Conservation (phyloP, 2,113 vertebrate genomes). For the Epinephelus fuscoguttatus region DNA sequence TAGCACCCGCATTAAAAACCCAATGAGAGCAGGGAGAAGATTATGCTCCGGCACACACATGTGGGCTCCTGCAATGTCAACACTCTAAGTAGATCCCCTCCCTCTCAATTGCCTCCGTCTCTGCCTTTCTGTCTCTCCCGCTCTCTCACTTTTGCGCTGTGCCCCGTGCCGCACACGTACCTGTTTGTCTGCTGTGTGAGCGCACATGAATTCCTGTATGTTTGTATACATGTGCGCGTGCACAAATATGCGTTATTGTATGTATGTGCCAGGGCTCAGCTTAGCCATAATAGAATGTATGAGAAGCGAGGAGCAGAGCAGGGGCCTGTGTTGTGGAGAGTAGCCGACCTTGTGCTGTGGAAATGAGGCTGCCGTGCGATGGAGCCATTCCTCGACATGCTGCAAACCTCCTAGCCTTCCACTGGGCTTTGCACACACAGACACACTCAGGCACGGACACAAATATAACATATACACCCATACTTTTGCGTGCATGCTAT, state of each 20-base stretch:
- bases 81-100: slow-evolving; percentile 77
- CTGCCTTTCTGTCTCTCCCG: slow-evolving; percentile 53
- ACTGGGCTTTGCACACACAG: slow-evolving; percentile 33
- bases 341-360: slow-evolving; percentile 62
- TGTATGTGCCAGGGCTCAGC: slow-evolving; percentile 24
- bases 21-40: slow-evolving; percentile 78
- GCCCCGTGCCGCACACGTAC: slow-evolving; percentile 46
- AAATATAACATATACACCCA: slow-evolving; percentile 18
- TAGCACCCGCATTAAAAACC: slow-evolving; percentile 79
- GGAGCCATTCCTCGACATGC: slow-evolving; percentile 37
- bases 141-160: slow-evolving; percentile 21
- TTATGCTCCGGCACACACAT: slow-evolving; percentile 76
- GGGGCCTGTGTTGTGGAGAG: slow-evolving; percentile 35
- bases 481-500: slow-evolving; percentile 33
- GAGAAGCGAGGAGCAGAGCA: slow-evolving; percentile 35
- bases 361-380: slow-evolving; percentile 49
- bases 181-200: slow-evolving; percentile 35
- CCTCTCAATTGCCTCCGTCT: slow-evolving; percentile 66
- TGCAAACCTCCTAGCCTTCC: slow-evolving; percentile 31
- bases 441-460: not conserved
- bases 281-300: slow-evolving; percentile 55
- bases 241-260: slow-evolving; percentile 20
- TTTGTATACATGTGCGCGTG: slow-evolving; percentile 15
- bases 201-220: slow-evolving; percentile 9
- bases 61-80: slow-evolving; percentile 78